Conservation (phyloP, 2,888 invertebrate genomes). For the Limnephilus auricula region DNA sequence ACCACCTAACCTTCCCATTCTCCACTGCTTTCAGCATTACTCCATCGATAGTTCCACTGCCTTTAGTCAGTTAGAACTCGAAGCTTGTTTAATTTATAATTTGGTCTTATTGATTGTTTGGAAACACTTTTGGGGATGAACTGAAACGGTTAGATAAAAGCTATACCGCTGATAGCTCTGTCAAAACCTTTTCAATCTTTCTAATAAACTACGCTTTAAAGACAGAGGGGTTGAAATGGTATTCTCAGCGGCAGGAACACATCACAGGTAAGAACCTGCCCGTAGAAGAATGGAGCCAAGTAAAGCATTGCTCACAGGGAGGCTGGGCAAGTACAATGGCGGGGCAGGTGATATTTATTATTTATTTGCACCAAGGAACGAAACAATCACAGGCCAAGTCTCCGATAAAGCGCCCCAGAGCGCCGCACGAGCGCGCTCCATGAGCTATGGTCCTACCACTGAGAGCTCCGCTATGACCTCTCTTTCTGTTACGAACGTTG, state of each 20-base stretch:
- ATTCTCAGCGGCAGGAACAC: not conserved
- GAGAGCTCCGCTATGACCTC: not conserved
- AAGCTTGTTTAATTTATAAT: not conserved
- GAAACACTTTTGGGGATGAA: too few species aligned
- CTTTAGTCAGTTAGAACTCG: too few species aligned
- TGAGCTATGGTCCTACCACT: not conserved
- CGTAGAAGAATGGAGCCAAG: not conserved
- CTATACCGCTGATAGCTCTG: not conserved
- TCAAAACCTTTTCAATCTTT: not conserved
- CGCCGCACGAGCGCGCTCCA: not conserved
- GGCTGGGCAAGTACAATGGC: not conserved
- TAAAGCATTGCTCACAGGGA: not conserved
- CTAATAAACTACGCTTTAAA: not conserved
- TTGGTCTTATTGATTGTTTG: not conserved
- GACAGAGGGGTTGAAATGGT: not conserved
- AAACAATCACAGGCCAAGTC: conserved; percentile 13
- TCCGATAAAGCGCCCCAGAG: not conserved
- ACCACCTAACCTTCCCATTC: not conserved
- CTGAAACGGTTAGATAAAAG: not conserved
- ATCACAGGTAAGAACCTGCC: not conserved
- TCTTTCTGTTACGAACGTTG: not conserved
- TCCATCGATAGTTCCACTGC: too few species aligned
- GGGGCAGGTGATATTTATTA: conserved; percentile 29
- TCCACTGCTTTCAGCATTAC: too few species aligned
- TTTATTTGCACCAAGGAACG: conserved; percentile 6